Percentiles rank a stretch among this genome's conserved stretches.
phyloP scores from a whole-genome alignment of 2,888 invertebrate genomes.

The Tenthredo notha region DNA sequence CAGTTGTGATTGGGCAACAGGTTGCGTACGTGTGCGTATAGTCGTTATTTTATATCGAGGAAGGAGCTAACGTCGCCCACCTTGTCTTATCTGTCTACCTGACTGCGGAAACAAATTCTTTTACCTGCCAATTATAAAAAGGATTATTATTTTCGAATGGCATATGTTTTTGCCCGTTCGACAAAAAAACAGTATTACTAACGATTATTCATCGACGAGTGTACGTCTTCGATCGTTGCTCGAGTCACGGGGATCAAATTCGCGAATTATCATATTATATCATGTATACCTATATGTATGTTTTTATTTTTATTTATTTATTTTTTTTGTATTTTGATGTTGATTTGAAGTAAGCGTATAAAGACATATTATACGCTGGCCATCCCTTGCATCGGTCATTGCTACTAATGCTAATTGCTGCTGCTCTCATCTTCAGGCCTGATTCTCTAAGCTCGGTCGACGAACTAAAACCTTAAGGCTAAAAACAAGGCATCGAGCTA shows the following conservation, averaged over 20 bases:
- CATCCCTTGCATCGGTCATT: slow-evolving; percentile 53
- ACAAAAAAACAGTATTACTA: background rate
- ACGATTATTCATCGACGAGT: slow-evolving; percentile 37
- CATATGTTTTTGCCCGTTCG: background rate
- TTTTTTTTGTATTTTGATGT: slow-evolving; percentile 19
- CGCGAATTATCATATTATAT: slow-evolving; percentile 5
- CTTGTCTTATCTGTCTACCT: slow-evolving; percentile 49
- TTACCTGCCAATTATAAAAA: slow-evolving; percentile 23
- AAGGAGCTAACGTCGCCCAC: slow-evolving; percentile 36
- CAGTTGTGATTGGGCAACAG: slow-evolving; percentile 48
- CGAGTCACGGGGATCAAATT: slow-evolving; percentile 38
- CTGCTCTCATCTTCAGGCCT: slow-evolving; percentile 76
- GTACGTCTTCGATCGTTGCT: slow-evolving; percentile 47
- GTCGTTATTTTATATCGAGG: background rate
- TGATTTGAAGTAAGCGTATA: slow-evolving; percentile 22
- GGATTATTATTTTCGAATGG: slow-evolving; percentile 39
- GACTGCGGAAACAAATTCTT: slow-evolving; percentile 29
- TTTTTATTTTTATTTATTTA: background rate
- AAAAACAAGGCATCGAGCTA: slow-evolving; percentile 51
- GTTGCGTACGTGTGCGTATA: slow-evolving; percentile 50
- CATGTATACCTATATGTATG: background rate
- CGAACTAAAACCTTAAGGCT: slow-evolving; percentile 51
- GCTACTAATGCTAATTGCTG: slow-evolving; percentile 72
- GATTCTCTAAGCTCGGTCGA: slow-evolving; percentile 70
- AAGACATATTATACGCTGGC: slow-evolving; percentile 37